These are phyloP conservation scores for Neodiprion fabricii DNA, from an alignment of 1,140 invertebrate genomes.

Conservation along the genomic window DNA sequence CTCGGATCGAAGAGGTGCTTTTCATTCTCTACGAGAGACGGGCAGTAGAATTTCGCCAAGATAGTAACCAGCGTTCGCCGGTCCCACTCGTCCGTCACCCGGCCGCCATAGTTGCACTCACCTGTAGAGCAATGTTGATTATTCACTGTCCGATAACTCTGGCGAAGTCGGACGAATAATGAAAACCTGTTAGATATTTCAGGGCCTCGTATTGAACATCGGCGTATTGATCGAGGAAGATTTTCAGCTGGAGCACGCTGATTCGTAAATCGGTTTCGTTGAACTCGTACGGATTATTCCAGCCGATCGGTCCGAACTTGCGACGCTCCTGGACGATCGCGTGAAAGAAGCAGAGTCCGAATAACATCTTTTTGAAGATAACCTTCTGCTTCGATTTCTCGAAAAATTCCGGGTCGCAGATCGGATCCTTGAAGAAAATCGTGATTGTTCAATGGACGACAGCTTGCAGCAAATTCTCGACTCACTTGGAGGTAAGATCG, in stretches of 20 bases:
- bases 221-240: constrained; percentile 89
- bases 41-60: constrained; percentile 82
- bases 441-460: background rate
- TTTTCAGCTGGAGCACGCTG: constrained; percentile 83
- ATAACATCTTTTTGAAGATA: constrained; percentile 86
- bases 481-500: constrained; percentile 76
- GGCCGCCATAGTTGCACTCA: constrained; percentile 96
- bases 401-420: constrained; percentile 88
- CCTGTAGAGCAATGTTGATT: constrained; percentile 57
- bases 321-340: constrained; percentile 88
- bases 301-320: constrained; percentile 93
- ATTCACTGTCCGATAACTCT: constrained; percentile 9
- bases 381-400: constrained; percentile 77
- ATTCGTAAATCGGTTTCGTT: constrained; percentile 95
- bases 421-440: constrained; percentile 71
- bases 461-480: background rate
- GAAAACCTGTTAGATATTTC: constrained; percentile 76
- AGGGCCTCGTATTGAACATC: constrained; percentile 90
- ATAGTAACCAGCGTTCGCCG: constrained; percentile 85
- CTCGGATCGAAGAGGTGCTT: constrained; percentile 70
- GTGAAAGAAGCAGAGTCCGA: constrained; percentile 92
- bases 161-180: background rate
- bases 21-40: constrained; percentile 58
- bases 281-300: constrained; percentile 96
- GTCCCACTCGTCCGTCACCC: constrained; percentile 96